phyloP scores from a whole-genome alignment of 2,113 vertebrate species.

The Erythrocercus mccallii region DNA sequence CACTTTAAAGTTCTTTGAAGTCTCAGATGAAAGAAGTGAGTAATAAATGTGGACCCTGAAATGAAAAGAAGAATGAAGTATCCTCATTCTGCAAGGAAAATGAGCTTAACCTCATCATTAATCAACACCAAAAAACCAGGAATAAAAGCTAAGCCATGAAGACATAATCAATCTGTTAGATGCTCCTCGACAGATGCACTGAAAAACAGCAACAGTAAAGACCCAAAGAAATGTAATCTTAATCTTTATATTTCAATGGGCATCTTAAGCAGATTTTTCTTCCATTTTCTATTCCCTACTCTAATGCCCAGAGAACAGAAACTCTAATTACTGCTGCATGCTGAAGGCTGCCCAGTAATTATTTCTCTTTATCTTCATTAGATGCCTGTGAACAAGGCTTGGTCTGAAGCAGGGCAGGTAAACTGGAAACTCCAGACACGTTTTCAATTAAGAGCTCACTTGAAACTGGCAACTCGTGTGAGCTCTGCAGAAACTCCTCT shows the following conservation, averaged over 20 bases:
- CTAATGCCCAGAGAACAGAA: background rate
- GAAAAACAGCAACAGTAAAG: conserved; percentile 9
- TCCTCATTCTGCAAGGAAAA: background rate
- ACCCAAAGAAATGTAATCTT: background rate
- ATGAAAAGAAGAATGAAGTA: background rate
- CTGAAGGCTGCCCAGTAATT: conserved; percentile 43
- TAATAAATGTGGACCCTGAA: background rate
- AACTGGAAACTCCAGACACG: background rate
- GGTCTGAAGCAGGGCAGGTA: background rate
- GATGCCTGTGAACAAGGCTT: background rate
- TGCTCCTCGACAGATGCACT: background rate
- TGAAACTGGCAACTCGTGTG: background rate
- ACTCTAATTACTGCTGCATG: conserved; percentile 36
- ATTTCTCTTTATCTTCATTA: conserved; percentile 11
- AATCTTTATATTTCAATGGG: background rate
- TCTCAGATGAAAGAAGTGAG: background rate
- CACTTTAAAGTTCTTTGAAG: background rate
- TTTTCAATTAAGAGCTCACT: background rate
- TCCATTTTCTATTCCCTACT: background rate
- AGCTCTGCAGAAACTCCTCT: background rate
- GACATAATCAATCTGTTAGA: conserved; percentile 16
- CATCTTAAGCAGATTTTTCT: background rate
- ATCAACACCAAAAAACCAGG: background rate
- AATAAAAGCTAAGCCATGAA: background rate
- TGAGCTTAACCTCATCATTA: conserved; percentile 15